Conservation (phyloP, 2,888 invertebrate genomes). For the Nebria salina region DNA sequence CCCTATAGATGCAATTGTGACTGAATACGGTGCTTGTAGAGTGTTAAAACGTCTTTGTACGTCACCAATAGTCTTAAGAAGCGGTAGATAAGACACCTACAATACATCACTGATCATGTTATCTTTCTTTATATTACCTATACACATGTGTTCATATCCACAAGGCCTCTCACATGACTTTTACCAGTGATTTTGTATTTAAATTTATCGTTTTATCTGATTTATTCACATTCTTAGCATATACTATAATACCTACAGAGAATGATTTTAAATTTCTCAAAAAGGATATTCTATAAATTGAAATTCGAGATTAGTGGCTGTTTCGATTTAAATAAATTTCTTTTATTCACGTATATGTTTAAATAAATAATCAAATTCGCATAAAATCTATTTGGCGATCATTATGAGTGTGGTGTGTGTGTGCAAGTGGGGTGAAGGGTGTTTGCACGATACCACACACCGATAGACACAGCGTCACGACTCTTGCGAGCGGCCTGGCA, state of each 20-base stretch:
- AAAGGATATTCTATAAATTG: background rate
- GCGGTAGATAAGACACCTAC: conserved; percentile 38
- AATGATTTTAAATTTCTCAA: background rate
- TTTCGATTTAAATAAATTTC: no score
- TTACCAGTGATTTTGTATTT: conserved; percentile 32
- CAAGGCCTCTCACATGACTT: conserved; percentile 35
- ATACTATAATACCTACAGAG: background rate
- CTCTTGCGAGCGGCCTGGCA: conserved; percentile 33
- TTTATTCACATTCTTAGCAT: conserved; percentile 29
- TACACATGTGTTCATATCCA: conserved; percentile 18
- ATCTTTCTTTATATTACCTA: background rate
- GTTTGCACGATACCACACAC: conserved; percentile 25
- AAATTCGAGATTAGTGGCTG: no score
- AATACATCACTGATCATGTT: conserved; percentile 35
- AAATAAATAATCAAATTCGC: background rate
- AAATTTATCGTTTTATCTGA: conserved; percentile 27
- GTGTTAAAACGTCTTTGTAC: conserved; percentile 28
- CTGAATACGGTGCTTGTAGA: background rate
- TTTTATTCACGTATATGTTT: background rate
- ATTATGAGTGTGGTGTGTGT: background rate
- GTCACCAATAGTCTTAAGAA: conserved; percentile 35
- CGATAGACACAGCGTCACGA: conserved; percentile 57
- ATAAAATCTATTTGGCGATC: background rate
- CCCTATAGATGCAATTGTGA: background rate
- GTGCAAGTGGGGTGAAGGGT: background rate